These are phyloP conservation scores for Leucoma salicis DNA, from an alignment of 2,888 invertebrate genomes.

Conservation along the genomic window DNA sequence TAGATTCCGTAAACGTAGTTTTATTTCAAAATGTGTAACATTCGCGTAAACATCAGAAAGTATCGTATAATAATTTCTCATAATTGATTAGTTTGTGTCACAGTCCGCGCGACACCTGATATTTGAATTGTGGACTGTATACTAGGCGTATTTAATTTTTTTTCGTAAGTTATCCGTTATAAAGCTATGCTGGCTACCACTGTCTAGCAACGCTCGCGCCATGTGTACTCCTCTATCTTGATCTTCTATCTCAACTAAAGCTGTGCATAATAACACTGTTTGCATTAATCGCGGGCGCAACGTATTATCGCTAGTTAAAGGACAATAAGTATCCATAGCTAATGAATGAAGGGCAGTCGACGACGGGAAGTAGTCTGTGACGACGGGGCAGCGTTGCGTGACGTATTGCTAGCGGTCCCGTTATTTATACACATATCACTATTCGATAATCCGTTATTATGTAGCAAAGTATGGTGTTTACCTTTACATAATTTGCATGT, in stretches of 20 bases:
- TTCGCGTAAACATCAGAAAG: too few species aligned
- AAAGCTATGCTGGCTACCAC: conserved; percentile 3
- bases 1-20: too few species aligned
- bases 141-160: conserved; percentile 13
- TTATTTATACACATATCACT: too few species aligned
- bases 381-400: not conserved
- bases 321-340: not conserved
- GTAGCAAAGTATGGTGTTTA: conserved; percentile 9
- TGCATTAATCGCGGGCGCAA: too few species aligned
- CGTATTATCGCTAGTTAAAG: too few species aligned
- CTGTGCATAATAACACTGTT: conserved; percentile 6
- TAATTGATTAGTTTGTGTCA: conserved; percentile 16
- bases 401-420: not conserved
- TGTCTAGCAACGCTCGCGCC: conserved; percentile 5
- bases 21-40: too few species aligned
- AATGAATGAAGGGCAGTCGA: not conserved
- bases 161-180: conserved; percentile 17
- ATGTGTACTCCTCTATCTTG: conserved; percentile 2
- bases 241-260: conserved; percentile 6
- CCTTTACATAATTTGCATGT: conserved; percentile 7
- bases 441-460: too few species aligned
- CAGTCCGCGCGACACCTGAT: conserved; percentile 17
- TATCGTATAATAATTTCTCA: not conserved
- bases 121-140: conserved; percentile 30
- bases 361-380: not conserved